Percentiles rank a stretch among this genome's conserved stretches.
phyloP scores from a whole-genome alignment of 2,797 vertebrate genomes.

The Anguilla pacifica region DNA sequence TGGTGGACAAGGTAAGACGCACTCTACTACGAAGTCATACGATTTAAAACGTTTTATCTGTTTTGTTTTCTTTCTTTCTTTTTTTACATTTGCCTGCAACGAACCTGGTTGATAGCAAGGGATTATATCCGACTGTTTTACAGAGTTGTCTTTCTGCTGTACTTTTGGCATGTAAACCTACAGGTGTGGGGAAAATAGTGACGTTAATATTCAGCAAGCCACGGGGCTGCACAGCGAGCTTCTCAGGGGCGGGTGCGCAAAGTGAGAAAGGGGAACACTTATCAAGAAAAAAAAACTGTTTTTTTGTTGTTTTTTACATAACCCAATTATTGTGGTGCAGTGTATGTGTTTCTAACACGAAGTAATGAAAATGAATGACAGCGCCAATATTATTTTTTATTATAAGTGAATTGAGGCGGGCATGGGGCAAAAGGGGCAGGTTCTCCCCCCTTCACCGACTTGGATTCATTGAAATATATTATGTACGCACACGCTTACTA shows the following conservation, averaged over 20 bases:
- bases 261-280: background rate
- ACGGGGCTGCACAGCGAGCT: background rate
- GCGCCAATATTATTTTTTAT: background rate
- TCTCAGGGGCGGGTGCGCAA: background rate
- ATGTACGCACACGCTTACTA: background rate
- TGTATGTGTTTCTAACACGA: background rate
- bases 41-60: background rate
- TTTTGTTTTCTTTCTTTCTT: background rate
- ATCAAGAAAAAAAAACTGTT: background rate
- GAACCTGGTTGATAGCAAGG: background rate
- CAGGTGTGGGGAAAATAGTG: background rate
- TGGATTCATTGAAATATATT: background rate
- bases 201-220: background rate
- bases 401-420: background rate
- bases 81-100: background rate
- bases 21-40: background rate
- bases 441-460: background rate
- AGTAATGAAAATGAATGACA: background rate
- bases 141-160: background rate
- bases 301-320: too few species aligned
- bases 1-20: background rate
- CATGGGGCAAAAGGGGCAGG: background rate
- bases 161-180: background rate
- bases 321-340: background rate
- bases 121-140: background rate